Evolutionary conservation across 1,140 invertebrate species (phyloP), one percentile per base, ranked within the genome.

Genomic region (Danaus plexippus): DNA sequence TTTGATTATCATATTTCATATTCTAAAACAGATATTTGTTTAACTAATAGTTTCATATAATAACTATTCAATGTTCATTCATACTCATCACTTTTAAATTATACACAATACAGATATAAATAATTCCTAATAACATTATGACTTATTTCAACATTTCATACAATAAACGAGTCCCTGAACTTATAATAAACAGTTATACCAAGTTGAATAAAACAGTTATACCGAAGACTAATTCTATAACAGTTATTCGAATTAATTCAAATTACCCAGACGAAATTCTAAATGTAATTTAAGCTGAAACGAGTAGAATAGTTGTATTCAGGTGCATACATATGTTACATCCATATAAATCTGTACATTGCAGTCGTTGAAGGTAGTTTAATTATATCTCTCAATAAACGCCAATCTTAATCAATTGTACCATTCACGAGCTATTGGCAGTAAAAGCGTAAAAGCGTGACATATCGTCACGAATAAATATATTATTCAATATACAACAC

Each of bases 241-340:
- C 18, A 40, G 56, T 54, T 50, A 57, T 62, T 54, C 54, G 55
- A 62, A 62, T 62, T 62, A 62, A 58, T 58, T 62, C 50, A 54
- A 60, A 52, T 47, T 55, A 55, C 41, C 47, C 56, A 53, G 43
- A 62, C 55, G 59, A 57, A 57, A 57, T 57, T 47, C 54, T 12
- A 15, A 52, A 52, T n/a, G 51, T 57, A 61, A 57, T 61, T 61
- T 61, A 57, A 51, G 46, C 54, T 53, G 41, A 57, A 48, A 45
- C 45, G 50, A 45, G 56, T 41, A 47, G 56, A 47, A 52, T 22
- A 58, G 47, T 46, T 11, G 11, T 13, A 55, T 55, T 55, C 54
- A 55, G 41, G 54, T 51, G 11, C 32, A 52, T 48, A 55, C 60
- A 52, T 52, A 52, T 47, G 43, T 57, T 53, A 47, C 46, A 54